Percentiles rank a stretch among this genome's conserved stretches.
Conservation (phyloP, 2,113 vertebrate species). For the Strigops habroptila region DNA sequence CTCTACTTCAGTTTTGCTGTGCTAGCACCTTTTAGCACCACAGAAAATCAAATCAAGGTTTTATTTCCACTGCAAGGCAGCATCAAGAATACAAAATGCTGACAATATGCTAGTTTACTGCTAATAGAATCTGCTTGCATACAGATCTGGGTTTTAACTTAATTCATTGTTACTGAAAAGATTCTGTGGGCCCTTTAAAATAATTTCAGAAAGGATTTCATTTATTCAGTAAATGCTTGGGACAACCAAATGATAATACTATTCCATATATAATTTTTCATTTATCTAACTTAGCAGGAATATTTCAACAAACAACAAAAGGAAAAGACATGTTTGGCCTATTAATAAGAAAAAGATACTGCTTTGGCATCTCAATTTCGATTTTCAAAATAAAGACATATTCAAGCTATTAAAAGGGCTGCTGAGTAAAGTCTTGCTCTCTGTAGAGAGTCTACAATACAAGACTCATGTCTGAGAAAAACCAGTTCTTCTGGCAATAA, state of each 20-base stretch:
- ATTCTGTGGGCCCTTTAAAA: background rate
- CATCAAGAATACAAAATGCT: background rate
- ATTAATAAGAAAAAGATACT: background rate
- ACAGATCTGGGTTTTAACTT: conserved; percentile 12
- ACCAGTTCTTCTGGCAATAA: background rate
- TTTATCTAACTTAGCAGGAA: background rate
- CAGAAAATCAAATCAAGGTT: conserved; percentile 35
- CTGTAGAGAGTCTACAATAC: background rate
- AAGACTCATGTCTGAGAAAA: background rate
- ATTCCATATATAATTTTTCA: background rate
- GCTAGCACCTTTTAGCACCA: background rate
- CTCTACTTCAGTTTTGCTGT: background rate
- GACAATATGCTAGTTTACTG: background rate
- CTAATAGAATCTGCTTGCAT: background rate
- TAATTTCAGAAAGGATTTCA: background rate
- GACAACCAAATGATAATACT: background rate
- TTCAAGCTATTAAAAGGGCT: background rate
- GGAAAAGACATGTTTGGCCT: background rate
- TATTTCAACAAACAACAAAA: background rate
- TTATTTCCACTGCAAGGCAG: conserved; percentile 39
- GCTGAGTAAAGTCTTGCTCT: background rate
- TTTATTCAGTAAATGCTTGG: background rate
- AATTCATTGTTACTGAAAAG: background rate
- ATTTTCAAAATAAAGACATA: background rate
- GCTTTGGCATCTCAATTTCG: background rate